Evolutionary conservation across 1,140 invertebrate species (phyloP), one percentile per base, ranked within the genome.

Genomic region (Drosophila takahashii): DNA sequence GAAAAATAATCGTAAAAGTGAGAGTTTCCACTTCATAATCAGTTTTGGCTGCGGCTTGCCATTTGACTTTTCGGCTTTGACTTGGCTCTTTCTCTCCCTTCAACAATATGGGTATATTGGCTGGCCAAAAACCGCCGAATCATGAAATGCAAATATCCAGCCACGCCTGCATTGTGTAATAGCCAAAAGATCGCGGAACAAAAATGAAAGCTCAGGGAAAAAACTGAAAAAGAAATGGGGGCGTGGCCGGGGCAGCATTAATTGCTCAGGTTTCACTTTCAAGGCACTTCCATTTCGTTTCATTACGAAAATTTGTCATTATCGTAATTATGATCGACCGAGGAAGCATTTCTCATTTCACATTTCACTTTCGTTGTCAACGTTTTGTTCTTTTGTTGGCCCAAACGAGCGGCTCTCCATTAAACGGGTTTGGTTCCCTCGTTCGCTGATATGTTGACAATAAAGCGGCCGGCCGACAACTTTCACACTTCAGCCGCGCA

Each of bases 1-100:
- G 77, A 89, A 89, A 89, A 89, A 89, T 89, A 89, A 84, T 89
- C 84, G 73, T 89, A 89, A 89, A 89, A 89, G 84, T 89, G 84
- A 89, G 84, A 89, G 84, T 89, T 89, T 89, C 76, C 83, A 87
- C 83, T 89, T 72, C 71, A 81, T 79, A 87, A 83, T 87, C 71
- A 69, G 73, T 76, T 79, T 74, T 75, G 59, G 13, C 53, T 70
- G 60, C 56, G 45, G 36, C 52, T 70, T 79, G 50, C 69, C 57
- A 66, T 71, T 77, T 73, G 58, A n/a, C 47, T 62, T 72, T 61
- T 73, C 15, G 59, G 71, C 53, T 41, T 66, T 61, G 11, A 13
- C 11, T 16, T 37, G 26, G 15, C 60, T 67, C 62, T 67, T 73
- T 62, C 62, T 76, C 67, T 75, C 45, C 58, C 64, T 59, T 67